phyloP scores from a whole-genome alignment of 2,888 invertebrate genomes.

The Suillia variegata region DNA sequence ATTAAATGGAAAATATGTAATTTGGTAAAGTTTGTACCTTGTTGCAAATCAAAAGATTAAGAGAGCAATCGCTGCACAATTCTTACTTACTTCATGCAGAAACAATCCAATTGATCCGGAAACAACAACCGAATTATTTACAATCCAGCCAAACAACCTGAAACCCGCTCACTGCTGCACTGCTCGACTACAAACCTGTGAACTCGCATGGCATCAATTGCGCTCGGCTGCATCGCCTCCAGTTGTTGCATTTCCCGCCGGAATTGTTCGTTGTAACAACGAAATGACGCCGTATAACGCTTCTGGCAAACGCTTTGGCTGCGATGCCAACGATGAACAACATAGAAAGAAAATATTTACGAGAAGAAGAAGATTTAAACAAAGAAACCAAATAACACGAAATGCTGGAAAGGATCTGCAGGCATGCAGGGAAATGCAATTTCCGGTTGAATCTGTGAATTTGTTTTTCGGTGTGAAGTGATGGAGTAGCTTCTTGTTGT shows the following conservation, averaged over 20 bases:
- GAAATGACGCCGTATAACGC: conserved; percentile 55
- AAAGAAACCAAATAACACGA: conserved; percentile 18
- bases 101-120: too few species aligned
- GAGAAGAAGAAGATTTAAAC: conserved; percentile 21
- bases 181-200: conserved; percentile 57
- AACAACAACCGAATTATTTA: too few species aligned
- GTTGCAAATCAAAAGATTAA: too few species aligned
- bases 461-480: background rate
- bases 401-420: background rate
- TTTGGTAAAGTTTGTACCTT: too few species aligned
- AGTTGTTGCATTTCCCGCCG: conserved; percentile 58
- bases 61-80: too few species aligned
- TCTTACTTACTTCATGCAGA: too few species aligned
- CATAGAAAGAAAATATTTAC: background rate
- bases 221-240: conserved; percentile 60
- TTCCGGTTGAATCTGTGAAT: background rate
- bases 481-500: too few species aligned
- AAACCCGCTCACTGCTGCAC: too few species aligned
- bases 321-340: too few species aligned
- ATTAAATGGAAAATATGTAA: too few species aligned
- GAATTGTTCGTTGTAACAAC: conserved; percentile 58
- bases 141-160: too few species aligned
- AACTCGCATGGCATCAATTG: conserved; percentile 60
- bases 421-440: background rate
- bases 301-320: conserved; percentile 54